These are phyloP conservation scores for Zosterops lateralis DNA, from an alignment of 2,113 vertebrate genomes.

Conservation along the genomic window DNA sequence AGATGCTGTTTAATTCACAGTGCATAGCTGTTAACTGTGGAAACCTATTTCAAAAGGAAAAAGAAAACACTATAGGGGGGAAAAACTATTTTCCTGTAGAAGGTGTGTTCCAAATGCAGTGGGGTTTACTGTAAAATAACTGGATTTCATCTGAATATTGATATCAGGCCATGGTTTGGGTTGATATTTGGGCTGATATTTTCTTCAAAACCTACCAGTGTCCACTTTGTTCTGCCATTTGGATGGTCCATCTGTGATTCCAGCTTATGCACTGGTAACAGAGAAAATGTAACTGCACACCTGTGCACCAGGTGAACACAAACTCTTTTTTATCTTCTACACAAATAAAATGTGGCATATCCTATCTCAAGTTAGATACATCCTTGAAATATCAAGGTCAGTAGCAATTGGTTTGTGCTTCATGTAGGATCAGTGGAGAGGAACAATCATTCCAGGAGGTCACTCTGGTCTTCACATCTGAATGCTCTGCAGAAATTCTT, in stretches of 20 bases:
- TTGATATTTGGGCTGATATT: background rate
- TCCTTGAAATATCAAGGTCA: background rate
- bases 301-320: rapidly evolving
- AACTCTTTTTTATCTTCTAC: background rate
- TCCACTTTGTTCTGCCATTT: background rate
- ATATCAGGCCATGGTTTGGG: background rate
- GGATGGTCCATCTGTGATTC: background rate
- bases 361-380: background rate
- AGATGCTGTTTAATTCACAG: background rate
- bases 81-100: background rate
- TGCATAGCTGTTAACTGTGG: background rate
- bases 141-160: background rate
- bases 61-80: background rate
- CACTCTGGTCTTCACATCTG: background rate
- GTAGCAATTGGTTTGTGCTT: background rate
- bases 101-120: background rate
- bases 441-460: background rate
- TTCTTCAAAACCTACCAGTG: background rate
- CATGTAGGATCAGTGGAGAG: background rate
- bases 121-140: background rate
- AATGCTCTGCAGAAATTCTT: background rate
- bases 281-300: background rate
- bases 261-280: background rate
- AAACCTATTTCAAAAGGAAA: background rate
- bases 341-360: background rate